phyloP scores from a whole-genome alignment of 2,888 invertebrate genomes.

The Caenorhabditis wallacei region DNA sequence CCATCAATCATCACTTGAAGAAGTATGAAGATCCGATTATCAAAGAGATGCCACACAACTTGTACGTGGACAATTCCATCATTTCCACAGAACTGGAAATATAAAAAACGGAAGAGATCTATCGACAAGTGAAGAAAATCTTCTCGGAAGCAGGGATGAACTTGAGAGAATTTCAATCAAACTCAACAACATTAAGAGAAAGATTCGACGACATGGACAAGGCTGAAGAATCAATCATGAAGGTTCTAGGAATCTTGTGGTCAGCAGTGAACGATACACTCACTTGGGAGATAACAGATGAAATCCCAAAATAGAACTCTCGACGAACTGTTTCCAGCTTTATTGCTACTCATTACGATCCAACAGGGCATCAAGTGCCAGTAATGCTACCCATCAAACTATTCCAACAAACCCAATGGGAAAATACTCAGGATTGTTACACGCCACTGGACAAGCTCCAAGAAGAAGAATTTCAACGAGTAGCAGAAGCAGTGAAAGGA shows the following conservation, averaged over 20 bases:
- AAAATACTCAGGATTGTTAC: too few species aligned
- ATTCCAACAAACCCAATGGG: not conserved
- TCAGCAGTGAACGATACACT: not conserved
- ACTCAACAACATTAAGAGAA: not conserved
- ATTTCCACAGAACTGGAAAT: slow-evolving; percentile 1
- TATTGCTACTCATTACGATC: too few species aligned
- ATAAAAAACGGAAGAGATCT: not conserved
- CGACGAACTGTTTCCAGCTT: too few species aligned
- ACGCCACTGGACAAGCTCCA: too few species aligned
- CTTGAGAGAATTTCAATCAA: slow-evolving; percentile 29
- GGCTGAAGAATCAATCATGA: not conserved
- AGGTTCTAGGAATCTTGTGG: not conserved
- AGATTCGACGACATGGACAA: not conserved
- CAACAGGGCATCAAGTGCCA: too few species aligned
- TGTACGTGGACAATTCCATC: slow-evolving; percentile 12
- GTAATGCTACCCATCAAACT: too few species aligned
- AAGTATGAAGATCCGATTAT: not conserved
- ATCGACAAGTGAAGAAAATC: not conserved
- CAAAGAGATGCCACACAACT: slow-evolving; percentile 27
- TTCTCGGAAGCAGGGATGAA: slow-evolving; percentile 42
- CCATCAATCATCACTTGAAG: slow-evolving; percentile 52
- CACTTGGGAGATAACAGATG: too few species aligned
- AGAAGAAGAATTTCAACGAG: too few species aligned
- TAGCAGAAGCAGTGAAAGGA: too few species aligned
- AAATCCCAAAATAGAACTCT: too few species aligned